Base-by-base conservation (phyloP, 2,888 invertebrate species). In the Nemoura dubitans region DNA sequence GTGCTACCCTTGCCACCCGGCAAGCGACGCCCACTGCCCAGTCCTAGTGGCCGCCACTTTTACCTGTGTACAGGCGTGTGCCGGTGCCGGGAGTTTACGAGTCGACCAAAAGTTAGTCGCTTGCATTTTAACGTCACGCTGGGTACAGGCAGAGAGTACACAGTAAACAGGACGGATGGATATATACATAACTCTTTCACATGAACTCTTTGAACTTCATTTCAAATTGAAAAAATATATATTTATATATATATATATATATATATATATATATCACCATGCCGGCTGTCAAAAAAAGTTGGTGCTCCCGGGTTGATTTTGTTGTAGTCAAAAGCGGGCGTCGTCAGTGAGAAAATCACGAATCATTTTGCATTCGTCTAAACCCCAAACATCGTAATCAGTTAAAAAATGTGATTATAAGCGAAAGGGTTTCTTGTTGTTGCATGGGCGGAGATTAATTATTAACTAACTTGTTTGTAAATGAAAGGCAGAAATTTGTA, bases 211-310 rank as follows among this genome's bases (percentile, higher is more conserved):
- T 87, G 87, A 87, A 77, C 77, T 87, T 86, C 83, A 78, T 86
- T 83, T 83, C 42, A 87, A 87, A 87, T 83, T 86, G 86, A 76
- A 87, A 85, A 59, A 84, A 84, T 84, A 59, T 76, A n/a, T n/a
- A n/a, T n/a, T n/a, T n/a, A n/a, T n/a, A n/a, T n/a, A n/a, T n/a
- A n/a, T n/a, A n/a, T n/a, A n/a, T n/a, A n/a, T n/a, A n/a, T n/a
- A n/a, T n/a, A n/a, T n/a, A n/a, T n/a, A n/a, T n/a, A n/a, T n/a
- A 85, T 59, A 59, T 59, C 59, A 3, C 59, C 59, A 59, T 59
- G 16, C 14, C 43, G 85, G 83, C 87, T 87, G 87, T 87, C 87
- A 87, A 87, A 87, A 87, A 87, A 86, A 82, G 85, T 80, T 87
- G 81, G 77, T 80, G 85, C 85, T 43, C 81, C 27, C 59, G 85